phyloP scores from a whole-genome alignment of 23 tunicate genomes.

The Styela clava region DNA sequence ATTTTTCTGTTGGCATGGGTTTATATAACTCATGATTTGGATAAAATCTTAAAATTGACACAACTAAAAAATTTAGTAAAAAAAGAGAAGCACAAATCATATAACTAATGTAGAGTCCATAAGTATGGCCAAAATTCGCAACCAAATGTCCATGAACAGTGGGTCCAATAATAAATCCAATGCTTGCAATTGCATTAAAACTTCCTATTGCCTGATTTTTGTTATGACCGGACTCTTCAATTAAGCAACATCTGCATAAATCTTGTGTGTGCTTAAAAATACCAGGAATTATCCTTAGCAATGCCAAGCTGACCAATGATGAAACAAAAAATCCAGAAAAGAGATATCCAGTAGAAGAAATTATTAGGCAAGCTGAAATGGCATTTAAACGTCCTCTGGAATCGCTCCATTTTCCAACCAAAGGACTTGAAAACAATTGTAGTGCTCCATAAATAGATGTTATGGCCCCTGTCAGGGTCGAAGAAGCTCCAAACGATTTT shows the following conservation, averaged over 20 bases:
- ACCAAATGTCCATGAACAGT: constrained; percentile 41
- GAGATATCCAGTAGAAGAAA: constrained; percentile 36
- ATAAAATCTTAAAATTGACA: constrained; percentile 18
- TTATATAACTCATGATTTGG: background rate
- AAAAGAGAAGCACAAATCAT: constrained; percentile 35
- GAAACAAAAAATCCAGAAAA: constrained; percentile 13
- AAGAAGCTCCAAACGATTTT: constrained; percentile 36
- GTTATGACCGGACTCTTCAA: constrained; percentile 10
- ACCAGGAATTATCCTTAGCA: constrained; percentile 41
- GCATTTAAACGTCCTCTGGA: constrained; percentile 32
- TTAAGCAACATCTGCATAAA: constrained; percentile 37
- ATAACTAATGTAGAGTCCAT: constrained; percentile 32
- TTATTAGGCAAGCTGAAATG: constrained; percentile 31
- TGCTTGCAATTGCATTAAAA: constrained; percentile 56
- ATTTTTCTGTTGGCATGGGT: background rate
- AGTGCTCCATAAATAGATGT: constrained; percentile 59
- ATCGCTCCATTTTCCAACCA: constrained; percentile 50
- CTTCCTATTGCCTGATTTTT: constrained; percentile 35
- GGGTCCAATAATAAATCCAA: constrained; percentile 67
- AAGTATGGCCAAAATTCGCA: constrained; percentile 24
- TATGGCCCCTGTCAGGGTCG: constrained; percentile 45
- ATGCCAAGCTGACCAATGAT: constrained; percentile 19
- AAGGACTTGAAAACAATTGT: constrained; percentile 64
- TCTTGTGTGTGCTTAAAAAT: constrained; percentile 73
- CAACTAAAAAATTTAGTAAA: constrained; percentile 30